Base-by-base conservation (phyloP, 2,888 invertebrate species). In the Bedellia somnulentella region DNA sequence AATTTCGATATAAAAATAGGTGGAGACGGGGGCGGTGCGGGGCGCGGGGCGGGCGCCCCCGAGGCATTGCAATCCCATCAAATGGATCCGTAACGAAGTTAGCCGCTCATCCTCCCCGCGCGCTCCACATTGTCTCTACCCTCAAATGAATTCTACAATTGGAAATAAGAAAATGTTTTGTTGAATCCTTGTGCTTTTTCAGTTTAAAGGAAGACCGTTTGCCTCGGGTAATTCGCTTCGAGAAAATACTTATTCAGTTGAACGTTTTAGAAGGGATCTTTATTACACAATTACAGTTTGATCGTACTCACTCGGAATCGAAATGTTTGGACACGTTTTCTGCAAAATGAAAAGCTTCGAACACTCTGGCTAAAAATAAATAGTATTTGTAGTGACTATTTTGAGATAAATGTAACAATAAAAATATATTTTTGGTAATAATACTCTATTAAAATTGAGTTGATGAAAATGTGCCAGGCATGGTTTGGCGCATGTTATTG, bases 1-100 rank as follows among this genome's bases (percentile, higher is more conserved):
- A 70, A 75, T 75, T 75, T 73, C 71, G 70, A 75, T 75, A 75
- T 75, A 73, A 73, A 75, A 75, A 73, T 73, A 73, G n/a, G n/a
- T n/a, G n/a, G 27, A 24, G 25, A 27, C 27, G 28, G 21, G 21
- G 13, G 13, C n/a, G 6, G 21, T 16, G 6, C 16, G 22, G 33
- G 10, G 44, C 39, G 45, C 48, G 46, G 46, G 37, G 38, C 51
- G 62, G 61, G 47, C 60, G 67, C 68, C 71, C 73, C 73, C 62
- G 66, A 70, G 73, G 73, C 73, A 73, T 75, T 75, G 75, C 81
- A 81, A 83, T 82, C 81, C 83, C 83, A 83, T 84, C 85, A 85
- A 84, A 84, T 84, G 85, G 83, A 84, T 83, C 80, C 82, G 80
- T 85, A 84, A 85, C 81, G 81, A 80, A 82, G 83, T 85, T 85